A percentile compares a stretch with the other conserved stretches of the same genome.
Evolutionary conservation across 1,140 invertebrate species (phyloP).

Genomic region (Zaprionus ghesquierei): DNA sequence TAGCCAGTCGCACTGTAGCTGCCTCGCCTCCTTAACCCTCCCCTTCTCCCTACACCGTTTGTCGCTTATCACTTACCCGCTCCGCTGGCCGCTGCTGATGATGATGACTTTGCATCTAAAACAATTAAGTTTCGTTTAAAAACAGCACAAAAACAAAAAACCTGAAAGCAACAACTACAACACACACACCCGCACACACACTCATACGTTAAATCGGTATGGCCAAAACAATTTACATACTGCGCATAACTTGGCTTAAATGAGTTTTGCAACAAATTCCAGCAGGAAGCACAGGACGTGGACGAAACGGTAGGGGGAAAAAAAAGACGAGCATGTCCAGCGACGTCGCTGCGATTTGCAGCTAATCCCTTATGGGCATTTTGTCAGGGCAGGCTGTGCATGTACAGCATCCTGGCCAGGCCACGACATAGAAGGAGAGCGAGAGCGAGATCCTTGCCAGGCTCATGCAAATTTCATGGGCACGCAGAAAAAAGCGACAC

Average conservation of each 20-base stretch:
- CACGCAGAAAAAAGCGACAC: slow-evolving; percentile 65
- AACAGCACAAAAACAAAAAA: slow-evolving; percentile 35
- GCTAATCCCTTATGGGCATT: slow-evolving; percentile 82
- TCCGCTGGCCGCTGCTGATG: slow-evolving; percentile 16
- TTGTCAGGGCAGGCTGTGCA: slow-evolving; percentile 46
- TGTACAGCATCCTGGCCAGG: not conserved
- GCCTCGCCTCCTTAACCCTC: too few relatives aligned
- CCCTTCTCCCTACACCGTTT: not conserved
- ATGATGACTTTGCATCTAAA: slow-evolving; percentile 82
- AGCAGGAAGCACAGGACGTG: slow-evolving; percentile 22
- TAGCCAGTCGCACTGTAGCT: not conserved
- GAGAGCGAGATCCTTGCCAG: slow-evolving; percentile 25
- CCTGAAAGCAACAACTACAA: not conserved
- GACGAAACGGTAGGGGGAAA: slow-evolving; percentile 14
- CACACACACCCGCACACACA: slow-evolving; percentile 5
- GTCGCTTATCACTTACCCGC: not conserved
- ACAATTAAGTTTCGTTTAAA: slow-evolving; percentile 81
- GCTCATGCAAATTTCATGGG: slow-evolving; percentile 74
- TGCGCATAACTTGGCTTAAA: slow-evolving; percentile 80
- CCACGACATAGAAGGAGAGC: not conserved
- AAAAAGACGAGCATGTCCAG: slow-evolving; percentile 18
- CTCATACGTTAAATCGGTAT: slow-evolving; percentile 2
- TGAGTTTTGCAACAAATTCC: slow-evolving; percentile 81
- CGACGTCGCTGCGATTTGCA: slow-evolving; percentile 69
- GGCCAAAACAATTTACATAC: slow-evolving; percentile 80